These are phyloP conservation scores for Echinarachnius parma DNA, from an alignment of 53 echinoderm and acorn worm species.

Conservation along the genomic window DNA sequence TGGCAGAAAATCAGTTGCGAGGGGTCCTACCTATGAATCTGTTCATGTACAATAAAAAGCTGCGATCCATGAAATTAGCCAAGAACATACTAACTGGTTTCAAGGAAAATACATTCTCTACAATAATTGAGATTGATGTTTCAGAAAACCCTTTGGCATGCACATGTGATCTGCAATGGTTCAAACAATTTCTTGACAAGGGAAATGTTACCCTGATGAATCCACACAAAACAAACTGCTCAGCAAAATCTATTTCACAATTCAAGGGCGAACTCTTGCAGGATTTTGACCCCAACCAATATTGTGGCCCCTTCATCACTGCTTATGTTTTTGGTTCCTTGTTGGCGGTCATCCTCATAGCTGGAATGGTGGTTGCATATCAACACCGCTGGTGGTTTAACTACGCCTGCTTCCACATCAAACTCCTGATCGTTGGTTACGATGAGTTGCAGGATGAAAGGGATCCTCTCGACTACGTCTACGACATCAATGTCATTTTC, in stretches of 20 bases:
- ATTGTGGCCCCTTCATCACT: too few relatives aligned
- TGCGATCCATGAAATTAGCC: neutral
- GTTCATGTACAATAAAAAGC: neutral
- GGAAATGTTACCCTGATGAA: neutral
- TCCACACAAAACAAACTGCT: too few relatives aligned
- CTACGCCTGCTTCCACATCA: too few relatives aligned
- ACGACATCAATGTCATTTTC: too few relatives aligned
- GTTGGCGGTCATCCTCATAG: neutral
- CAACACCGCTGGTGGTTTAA: neutral
- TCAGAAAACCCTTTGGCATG: neutral
- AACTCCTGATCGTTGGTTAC: neutral
- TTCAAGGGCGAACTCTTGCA: neutral
- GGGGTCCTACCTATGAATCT: neutral
- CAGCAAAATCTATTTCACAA: neutral
- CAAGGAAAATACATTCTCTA: too few relatives aligned
- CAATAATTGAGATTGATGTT: neutral
- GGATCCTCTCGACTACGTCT: neutral
- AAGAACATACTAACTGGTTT: neutral
- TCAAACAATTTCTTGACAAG: neutral
- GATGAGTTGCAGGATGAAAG: neutral
- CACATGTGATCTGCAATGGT: neutral
- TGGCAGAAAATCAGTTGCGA: neutral
- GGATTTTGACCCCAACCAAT: neutral
- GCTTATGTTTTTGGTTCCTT: too few relatives aligned
- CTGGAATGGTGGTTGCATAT: neutral